These are phyloP conservation scores for Drosophila littoralis DNA, from an alignment of 1,140 invertebrate genomes.

Conservation along the genomic window DNA sequence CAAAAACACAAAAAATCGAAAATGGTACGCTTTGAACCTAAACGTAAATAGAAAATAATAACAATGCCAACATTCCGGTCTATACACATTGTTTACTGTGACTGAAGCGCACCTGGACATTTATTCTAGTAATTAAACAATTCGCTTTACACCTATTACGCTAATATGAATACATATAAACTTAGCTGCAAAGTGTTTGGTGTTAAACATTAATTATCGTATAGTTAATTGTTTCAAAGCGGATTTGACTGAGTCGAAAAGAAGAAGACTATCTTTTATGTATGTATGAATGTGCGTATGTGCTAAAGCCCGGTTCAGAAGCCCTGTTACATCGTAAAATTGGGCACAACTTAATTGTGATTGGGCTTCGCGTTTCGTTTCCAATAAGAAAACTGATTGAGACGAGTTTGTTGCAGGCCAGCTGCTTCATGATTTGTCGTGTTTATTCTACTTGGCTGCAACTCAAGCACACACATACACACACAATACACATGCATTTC, in stretches of 20 bases:
- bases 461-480: background rate
- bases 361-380: constrained; percentile 26
- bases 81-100: background rate
- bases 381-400: constrained; percentile 22
- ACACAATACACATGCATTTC: constrained; percentile 16
- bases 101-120: background rate
- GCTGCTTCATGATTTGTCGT: constrained; percentile 3
- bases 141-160: background rate
- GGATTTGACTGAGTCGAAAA: background rate
- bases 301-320: too few species aligned
- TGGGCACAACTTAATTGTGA: constrained; percentile 19
- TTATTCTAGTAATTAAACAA: background rate
- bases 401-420: constrained; percentile 22
- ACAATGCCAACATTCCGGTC: constrained; percentile 3
- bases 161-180: constrained; percentile 1
- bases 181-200: background rate
- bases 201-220: constrained; percentile 33
- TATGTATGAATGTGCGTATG: too few species aligned
- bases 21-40: background rate
- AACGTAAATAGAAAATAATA: background rate
- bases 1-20: constrained; percentile 14
- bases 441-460: background rate
- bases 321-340: constrained; percentile 1
- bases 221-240: constrained; percentile 2
- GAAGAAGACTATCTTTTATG: too few species aligned